Evolutionary conservation across 2,113 vertebrate genomes (phyloP).

Genomic region (Arenaria interpres): DNA sequence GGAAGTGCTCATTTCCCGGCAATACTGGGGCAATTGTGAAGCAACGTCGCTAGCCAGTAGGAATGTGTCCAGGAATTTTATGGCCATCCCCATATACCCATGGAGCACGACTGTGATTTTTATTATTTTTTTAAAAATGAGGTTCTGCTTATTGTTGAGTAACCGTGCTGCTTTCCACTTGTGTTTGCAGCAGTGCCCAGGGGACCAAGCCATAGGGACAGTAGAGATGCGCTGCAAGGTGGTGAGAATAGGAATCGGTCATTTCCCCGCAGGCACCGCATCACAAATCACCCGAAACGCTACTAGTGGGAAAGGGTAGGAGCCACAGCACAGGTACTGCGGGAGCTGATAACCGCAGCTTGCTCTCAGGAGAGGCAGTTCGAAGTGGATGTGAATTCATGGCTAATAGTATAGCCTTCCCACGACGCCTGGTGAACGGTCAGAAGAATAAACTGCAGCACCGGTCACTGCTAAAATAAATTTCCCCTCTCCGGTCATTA

Average conservation of each 20-base stretch:
- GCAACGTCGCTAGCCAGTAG: neutral
- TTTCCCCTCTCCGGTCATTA: neutral
- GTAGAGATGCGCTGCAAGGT: neutral
- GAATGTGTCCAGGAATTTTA: neutral
- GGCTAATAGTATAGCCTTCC: neutral
- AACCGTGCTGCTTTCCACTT: neutral
- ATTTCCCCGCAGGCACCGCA: fast-evolving
- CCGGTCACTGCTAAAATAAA: neutral
- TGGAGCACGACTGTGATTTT: neutral
- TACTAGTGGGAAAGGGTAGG: neutral
- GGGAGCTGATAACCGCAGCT: neutral
- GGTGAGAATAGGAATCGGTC: neutral
- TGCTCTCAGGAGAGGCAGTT: neutral
- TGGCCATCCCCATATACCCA: neutral
- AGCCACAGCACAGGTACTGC: neutral
- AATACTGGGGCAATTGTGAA: neutral
- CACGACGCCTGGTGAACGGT: fast-evolving
- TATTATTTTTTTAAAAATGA: neutral
- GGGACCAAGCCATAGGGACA: fast-evolving
- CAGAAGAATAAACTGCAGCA: neutral
- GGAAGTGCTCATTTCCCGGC: neutral
- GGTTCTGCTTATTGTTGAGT: neutral
- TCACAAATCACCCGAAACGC: neutral
- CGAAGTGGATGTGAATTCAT: neutral
- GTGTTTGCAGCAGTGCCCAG: neutral